Percentiles rank a stretch among this genome's conserved stretches.
Conservation (phyloP, 35 echinoderm and acorn worm species). For the Eucidaris tribuloides region DNA sequence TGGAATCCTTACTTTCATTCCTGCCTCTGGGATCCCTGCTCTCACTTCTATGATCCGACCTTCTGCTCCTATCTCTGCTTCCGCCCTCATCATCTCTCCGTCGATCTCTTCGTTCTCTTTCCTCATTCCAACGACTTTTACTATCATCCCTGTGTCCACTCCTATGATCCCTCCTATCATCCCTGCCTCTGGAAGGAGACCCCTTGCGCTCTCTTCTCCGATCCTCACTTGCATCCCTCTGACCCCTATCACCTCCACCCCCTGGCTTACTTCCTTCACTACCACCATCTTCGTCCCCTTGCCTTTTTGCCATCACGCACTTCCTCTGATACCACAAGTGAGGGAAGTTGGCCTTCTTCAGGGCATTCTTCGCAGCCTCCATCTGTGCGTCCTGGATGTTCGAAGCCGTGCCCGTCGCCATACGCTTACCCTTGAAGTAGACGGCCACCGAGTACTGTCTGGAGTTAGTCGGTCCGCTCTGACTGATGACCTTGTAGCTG, state of each 20-base stretch:
- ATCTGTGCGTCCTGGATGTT: slow-evolving; percentile 85
- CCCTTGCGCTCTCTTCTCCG: not conserved
- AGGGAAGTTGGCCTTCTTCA: slow-evolving; percentile 60
- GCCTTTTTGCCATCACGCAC: not conserved
- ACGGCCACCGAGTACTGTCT: slow-evolving; percentile 85
- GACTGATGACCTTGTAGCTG: slow-evolving; percentile 82
- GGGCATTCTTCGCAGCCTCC: slow-evolving; percentile 87
- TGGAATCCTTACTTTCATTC: not conserved
- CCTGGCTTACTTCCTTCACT: not conserved
- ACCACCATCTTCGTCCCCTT: not conserved
- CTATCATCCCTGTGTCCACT: not conserved
- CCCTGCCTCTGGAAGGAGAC: not conserved
- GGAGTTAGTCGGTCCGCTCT: slow-evolving; percentile 75
- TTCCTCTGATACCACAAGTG: not conserved
- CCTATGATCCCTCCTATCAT: not conserved
- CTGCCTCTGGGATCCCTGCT: not conserved
- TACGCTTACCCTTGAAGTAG: slow-evolving; percentile 75
- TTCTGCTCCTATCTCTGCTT: not conserved
- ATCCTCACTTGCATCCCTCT: not conserved
- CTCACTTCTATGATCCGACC: not conserved
- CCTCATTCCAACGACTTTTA: not conserved
- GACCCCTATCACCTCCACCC: not conserved
- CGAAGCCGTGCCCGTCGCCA: slow-evolving; percentile 60
- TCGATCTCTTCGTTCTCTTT: not conserved
- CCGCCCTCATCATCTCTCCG: not conserved